These are phyloP conservation scores for Hippocampus abdominalis DNA, from an alignment of 2,113 vertebrate genomes.

Conservation along the genomic window DNA sequence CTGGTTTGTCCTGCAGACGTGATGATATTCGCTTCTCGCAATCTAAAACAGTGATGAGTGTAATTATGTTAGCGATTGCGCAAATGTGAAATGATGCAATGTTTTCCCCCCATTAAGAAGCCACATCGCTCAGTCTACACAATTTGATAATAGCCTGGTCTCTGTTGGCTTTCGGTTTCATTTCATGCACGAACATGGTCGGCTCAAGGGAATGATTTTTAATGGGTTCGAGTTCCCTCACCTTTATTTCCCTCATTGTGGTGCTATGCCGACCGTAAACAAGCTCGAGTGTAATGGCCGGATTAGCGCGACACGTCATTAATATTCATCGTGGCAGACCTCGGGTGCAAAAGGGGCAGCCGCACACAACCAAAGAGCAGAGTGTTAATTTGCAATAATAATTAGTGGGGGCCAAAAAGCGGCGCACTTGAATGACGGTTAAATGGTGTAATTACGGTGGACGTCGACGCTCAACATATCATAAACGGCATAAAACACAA, in stretches of 20 bases:
- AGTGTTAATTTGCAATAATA: conserved; percentile 13
- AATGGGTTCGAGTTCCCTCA: conserved; percentile 34
- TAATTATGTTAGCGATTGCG: conserved; percentile 23
- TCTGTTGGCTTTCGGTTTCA: conserved; percentile 28
- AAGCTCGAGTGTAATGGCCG: conserved; percentile 31
- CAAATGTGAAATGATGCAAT: background rate
- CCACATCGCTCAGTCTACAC: background rate
- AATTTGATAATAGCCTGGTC: conserved; percentile 5
- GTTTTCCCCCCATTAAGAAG: conserved; percentile 6
- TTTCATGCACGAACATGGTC: conserved; percentile 33
- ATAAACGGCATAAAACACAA: background rate
- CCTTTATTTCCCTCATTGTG: conserved; percentile 32
- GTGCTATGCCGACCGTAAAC: conserved; percentile 39
- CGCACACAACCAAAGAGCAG: conserved; percentile 15
- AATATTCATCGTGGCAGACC: conserved; percentile 42
- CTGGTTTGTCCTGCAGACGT: conserved; percentile 22
- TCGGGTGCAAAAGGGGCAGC: conserved; percentile 10
- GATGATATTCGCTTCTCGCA: conserved; percentile 23
- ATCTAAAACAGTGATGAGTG: background rate
- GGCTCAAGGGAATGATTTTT: conserved; percentile 45
- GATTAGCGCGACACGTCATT: conserved; percentile 40
- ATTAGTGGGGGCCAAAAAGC: conserved; percentile 19
- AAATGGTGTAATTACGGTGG: conserved; percentile 17
- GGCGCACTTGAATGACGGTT: background rate
- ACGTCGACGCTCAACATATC: conserved; percentile 1